Base-by-base conservation (phyloP, 2,888 invertebrate genomes). In the Brachyptera putata region DNA sequence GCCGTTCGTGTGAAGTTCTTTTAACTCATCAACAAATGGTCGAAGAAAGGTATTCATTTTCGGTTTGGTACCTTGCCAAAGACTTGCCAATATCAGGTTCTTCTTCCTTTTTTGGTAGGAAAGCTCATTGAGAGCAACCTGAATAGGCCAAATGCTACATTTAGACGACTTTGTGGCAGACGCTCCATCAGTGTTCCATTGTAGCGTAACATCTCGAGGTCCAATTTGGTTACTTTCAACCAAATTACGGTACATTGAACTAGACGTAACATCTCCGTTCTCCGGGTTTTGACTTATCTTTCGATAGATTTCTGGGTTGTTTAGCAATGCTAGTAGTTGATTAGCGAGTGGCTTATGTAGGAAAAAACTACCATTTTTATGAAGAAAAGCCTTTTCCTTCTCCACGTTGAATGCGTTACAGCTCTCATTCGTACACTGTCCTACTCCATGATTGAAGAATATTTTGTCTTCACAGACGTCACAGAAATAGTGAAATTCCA, bases 71-170 rank as follows among this genome's bases (percentile, higher is more conserved):
- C 53, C 53, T 30, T 30, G 34, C 30, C 34, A 50, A 13, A 50
- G 18, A 50, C 24, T 16, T 24, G 14, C 16, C 11, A 50, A 25
- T 2, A 50, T 14, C 11, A 50, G 25, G 25, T 50, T 50, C 25
- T 50, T 13, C 18, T 34, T 22, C 13, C 53, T 13, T 24, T n/a
- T 13, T 3, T 50, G 24, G 18, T 22, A 50, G 18, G 53, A 26
- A 26, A 50, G 34, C 25, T 50, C 53, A 50, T 50, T 50, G 13
- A 50, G 11, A 2, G 30, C 5, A 3, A 34, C 53, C 34, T 50
- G 53, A 14, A 50, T 50, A 16, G 53, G 53, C 53, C 25, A 50
- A n/a, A 34, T 34, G 26, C 34, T 26, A 25, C 26, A 26, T 25
- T 50, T 50, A 13, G 53, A 22, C 22, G 53, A 50, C 25, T 50